Base-by-base conservation (phyloP, 1,140 invertebrate genomes). In the Drosophila burlai region DNA sequence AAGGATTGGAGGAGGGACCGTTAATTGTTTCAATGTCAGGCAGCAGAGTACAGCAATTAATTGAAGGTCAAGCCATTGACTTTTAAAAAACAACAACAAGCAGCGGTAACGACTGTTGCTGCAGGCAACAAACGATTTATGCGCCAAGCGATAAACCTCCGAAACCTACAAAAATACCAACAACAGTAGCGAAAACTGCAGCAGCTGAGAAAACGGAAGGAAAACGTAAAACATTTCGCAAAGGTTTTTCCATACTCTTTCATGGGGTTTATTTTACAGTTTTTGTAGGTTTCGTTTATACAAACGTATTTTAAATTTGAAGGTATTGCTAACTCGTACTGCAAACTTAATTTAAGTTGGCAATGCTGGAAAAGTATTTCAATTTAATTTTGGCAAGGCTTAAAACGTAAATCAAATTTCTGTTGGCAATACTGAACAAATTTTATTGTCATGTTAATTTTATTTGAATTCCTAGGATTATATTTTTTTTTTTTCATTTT, bases 21-120 rank as follows among this genome's bases (percentile, higher is more conserved):
- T 85, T 67, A 83, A 80, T 87, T 81, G 80, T 75, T 84, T 84
- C 84, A 87, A 89, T 87, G 84, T 68, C 84, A 84, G 85, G 38
- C 29, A 50, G 16, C 43, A 46, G 43, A 50, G 50, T 43, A 15
- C 45, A 68, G 49, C 50, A 81, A 74, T 87, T 78, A 87, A 79
- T 72, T 79, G 78, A 90, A 89, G 84, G 84, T 89, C 84, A 87
- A 81, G 84, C 59, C 60, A 89, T 83, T 45, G 73, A 80, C 84
- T 74, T 24, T 54, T 68, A 61, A 75, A 76, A 82, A 57, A 18
- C 64, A 72, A 59, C 67, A 50, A 46, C 26, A 60, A 31, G 8
- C 62, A 31, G 54, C 36, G 10, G 36, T 40, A 57, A 57, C 54
- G 54, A 47, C 64, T 52, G 68, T 57, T 57, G 52, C 50, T 49